A percentile compares a stretch with the other conserved stretches of the same genome.
These are phyloP conservation scores for Bombylius major DNA, from an alignment of 2,888 invertebrate genomes.

Conservation along the genomic window DNA sequence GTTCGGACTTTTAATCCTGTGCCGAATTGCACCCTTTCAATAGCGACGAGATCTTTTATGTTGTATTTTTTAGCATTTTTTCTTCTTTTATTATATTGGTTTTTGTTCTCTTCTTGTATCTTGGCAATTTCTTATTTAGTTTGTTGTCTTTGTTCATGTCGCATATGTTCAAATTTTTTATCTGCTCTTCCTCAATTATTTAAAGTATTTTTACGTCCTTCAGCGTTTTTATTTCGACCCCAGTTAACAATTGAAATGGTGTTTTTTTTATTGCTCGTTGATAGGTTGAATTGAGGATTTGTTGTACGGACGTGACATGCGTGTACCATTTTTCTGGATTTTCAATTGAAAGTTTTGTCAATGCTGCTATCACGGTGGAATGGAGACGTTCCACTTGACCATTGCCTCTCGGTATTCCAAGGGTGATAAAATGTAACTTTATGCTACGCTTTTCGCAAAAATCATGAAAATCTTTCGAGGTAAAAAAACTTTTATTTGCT, in stretches of 20 bases:
- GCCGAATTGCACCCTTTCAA: neutral
- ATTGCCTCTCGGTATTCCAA: slow-evolving; percentile 10
- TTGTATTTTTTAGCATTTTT: neutral
- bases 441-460: neutral
- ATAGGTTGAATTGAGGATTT: slow-evolving; percentile 16
- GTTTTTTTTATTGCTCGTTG: slow-evolving; percentile 15
- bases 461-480: neutral
- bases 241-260: slow-evolving; percentile 20
- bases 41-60: neutral
- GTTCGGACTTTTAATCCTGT: neutral
- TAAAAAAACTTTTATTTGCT: slow-evolving; percentile 1
- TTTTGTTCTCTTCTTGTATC: neutral
- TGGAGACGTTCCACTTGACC: slow-evolving; percentile 13
- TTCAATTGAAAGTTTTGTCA: slow-evolving; percentile 11
- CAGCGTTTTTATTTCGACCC: slow-evolving; percentile 4
- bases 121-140: neutral
- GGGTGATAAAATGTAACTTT: neutral
- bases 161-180: neutral
- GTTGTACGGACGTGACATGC: slow-evolving; percentile 15
- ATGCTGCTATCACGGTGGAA: slow-evolving; percentile 6
- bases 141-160: too few relatives aligned
- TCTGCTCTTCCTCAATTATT: neutral
- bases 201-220: neutral
- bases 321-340: slow-evolving; percentile 21
- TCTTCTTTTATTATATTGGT: neutral